These are phyloP conservation scores for Eurypyga helias DNA, from an alignment of 2,113 vertebrate genomes.

Conservation along the genomic window DNA sequence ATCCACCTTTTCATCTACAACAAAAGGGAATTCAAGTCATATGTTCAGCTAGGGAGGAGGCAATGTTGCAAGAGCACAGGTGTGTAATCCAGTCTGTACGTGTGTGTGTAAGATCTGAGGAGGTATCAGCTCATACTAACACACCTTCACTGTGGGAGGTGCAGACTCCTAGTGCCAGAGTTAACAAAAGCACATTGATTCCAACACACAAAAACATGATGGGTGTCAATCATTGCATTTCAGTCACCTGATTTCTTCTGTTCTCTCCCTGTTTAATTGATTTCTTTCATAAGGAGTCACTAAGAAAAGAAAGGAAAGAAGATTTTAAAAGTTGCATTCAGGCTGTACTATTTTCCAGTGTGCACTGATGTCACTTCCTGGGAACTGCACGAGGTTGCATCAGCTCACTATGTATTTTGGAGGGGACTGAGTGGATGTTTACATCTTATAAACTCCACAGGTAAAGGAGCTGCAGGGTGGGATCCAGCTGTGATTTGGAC, in stretches of 20 bases:
- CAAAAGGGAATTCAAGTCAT: neutral
- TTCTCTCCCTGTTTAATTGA: neutral
- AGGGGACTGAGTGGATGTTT: neutral
- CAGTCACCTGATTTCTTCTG: neutral
- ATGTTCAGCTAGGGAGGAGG: neutral
- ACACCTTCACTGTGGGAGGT: neutral
- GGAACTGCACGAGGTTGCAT: neutral
- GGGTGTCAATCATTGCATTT: neutral
- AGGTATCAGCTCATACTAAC: neutral
- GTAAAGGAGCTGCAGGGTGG: neutral
- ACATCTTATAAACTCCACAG: neutral
- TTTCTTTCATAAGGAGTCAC: neutral
- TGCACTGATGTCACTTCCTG: neutral
- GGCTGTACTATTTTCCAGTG: neutral
- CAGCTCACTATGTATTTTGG: neutral
- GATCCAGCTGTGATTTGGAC: neutral
- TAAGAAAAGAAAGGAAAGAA: neutral
- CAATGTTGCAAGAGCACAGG: neutral
- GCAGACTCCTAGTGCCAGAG: neutral
- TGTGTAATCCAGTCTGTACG: neutral
- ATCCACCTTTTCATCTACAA: neutral
- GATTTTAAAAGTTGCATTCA: neutral
- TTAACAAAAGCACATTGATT: neutral
- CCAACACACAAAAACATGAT: too few species aligned
- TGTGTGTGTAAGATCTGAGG: neutral